Conservation (phyloP, 2,797 vertebrate genomes). For the Crax fasciolata region DNA sequence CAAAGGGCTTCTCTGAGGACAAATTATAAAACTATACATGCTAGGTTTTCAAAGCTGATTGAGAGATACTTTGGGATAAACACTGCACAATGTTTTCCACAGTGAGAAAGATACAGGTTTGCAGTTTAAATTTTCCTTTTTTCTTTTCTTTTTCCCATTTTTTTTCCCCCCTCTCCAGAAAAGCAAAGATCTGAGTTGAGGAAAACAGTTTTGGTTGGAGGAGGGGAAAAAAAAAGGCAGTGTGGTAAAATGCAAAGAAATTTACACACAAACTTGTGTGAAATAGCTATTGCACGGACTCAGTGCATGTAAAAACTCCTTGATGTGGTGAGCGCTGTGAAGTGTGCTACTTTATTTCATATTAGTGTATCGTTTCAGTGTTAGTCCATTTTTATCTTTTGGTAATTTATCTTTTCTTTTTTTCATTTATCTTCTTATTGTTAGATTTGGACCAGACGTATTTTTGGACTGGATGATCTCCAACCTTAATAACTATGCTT, state of each 20-base stretch:
- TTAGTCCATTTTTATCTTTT: neutral
- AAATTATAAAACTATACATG: neutral
- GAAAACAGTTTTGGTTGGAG: neutral
- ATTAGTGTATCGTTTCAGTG: neutral
- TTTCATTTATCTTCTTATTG: neutral
- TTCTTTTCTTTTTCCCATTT: too few species aligned
- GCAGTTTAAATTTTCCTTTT: neutral
- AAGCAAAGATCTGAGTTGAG: neutral
- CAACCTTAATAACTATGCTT: too few species aligned
- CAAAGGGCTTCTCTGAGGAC: neutral
- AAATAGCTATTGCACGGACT: neutral
- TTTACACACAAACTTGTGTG: neutral
- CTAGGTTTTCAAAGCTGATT: neutral
- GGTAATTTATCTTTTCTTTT: too few species aligned
- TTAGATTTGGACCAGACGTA: neutral
- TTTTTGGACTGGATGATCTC: too few species aligned
- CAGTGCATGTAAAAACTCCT: neutral
- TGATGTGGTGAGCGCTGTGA: neutral
- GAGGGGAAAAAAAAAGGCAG: neutral
- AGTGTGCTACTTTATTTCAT: neutral
- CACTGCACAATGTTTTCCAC: neutral
- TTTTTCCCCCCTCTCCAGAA: neutral
- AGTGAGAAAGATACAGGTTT: neutral
- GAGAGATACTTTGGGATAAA: neutral
- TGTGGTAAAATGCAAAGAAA: neutral